Conservation (phyloP, 2,888 invertebrate species). For the Rhogogaster chlorosoma region DNA sequence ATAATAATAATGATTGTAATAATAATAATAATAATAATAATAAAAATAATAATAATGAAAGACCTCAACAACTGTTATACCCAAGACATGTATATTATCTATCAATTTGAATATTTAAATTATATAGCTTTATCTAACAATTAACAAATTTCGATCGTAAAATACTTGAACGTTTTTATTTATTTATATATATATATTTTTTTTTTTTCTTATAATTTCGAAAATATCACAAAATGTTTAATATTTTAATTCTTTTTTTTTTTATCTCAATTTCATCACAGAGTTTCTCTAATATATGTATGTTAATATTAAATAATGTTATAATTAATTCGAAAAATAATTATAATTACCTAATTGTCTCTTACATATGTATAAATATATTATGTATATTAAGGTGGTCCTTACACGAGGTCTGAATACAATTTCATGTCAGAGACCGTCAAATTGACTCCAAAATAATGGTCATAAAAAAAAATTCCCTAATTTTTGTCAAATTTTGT, state of each 20-base stretch:
- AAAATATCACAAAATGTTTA: conserved; percentile 57
- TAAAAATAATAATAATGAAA: not conserved
- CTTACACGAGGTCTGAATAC: too few relatives aligned
- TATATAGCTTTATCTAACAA: not conserved
- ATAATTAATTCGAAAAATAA: not conserved
- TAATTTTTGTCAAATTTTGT: too few relatives aligned
- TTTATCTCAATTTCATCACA: conserved; percentile 54
- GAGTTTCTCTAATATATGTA: conserved; percentile 36
- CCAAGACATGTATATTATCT: conserved; percentile 4
- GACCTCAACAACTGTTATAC: conserved; percentile 12
- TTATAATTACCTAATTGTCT: not conserved
- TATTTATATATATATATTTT: not conserved
- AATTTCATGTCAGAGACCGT: too few relatives aligned
- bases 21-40: not conserved
- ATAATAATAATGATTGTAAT: not conserved
- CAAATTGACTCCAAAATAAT: too few relatives aligned
- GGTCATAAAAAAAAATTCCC: too few relatives aligned
- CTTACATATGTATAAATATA: too few relatives aligned
- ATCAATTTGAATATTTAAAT: not conserved
- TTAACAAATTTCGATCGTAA: conserved; percentile 21
- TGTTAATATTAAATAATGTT: not conserved
- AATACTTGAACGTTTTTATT: not conserved
- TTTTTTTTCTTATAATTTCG: conserved; percentile 46
- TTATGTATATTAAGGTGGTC: too few relatives aligned
- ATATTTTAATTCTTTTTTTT: conserved; percentile 38